Percentiles rank a stretch among this genome's conserved stretches.
Evolutionary conservation across 1,140 invertebrate genomes (phyloP).

Genomic region (Triops cancriformis): DNA sequence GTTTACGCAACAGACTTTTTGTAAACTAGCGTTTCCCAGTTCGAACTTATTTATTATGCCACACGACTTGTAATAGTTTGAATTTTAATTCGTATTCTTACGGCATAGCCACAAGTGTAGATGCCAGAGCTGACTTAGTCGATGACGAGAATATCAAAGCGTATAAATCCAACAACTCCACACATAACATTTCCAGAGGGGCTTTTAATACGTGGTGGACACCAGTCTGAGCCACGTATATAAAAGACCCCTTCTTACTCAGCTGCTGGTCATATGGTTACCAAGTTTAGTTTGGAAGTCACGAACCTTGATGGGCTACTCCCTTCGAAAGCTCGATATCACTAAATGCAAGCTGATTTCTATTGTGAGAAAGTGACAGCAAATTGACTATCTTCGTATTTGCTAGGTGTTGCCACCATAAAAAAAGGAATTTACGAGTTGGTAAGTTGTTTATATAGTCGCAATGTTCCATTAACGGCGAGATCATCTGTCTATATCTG

Average conservation of each 20-base stretch:
- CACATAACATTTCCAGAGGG: background rate
- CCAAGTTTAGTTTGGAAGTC: background rate
- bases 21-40: constrained; percentile 3
- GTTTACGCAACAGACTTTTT: background rate
- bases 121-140: background rate
- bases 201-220: background rate
- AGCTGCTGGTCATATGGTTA: background rate
- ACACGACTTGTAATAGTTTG: background rate
- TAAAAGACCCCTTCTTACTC: background rate
- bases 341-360: background rate
- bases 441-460: background rate
- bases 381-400: background rate
- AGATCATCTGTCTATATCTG: too few species aligned
- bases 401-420: background rate
- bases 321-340: background rate
- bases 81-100: background rate
- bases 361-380: background rate
- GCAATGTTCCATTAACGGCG: too few species aligned
- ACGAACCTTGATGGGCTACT: background rate
- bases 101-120: background rate
- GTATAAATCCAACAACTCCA: background rate
- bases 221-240: background rate
- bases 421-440: background rate
- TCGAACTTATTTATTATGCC: background rate
- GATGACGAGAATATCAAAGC: constrained; percentile 6